Conservation (phyloP, 1,140 invertebrate species). For the Leptinotarsa undecemlineata region DNA sequence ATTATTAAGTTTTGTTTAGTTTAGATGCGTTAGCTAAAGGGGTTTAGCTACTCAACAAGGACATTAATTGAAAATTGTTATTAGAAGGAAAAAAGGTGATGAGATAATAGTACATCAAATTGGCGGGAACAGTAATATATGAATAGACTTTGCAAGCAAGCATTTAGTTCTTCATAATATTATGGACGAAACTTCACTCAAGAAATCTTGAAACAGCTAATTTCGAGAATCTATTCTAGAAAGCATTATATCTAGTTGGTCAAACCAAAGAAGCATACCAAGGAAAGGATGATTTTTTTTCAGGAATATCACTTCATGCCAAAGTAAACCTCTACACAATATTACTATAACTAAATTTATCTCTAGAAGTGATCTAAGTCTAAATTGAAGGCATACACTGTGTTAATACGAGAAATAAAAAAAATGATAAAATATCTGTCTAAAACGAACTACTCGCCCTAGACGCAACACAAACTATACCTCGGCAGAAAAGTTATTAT, state of each 20-base stretch:
- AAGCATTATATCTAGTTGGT: background rate
- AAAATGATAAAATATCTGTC: constrained; percentile 20
- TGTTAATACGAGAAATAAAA: constrained; percentile 29
- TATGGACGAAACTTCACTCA: too few species aligned
- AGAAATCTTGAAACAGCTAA: too few species aligned
- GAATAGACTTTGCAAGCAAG: background rate
- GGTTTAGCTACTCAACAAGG: too few species aligned
- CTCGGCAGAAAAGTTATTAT: constrained; percentile 43
- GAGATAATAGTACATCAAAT: too few species aligned
- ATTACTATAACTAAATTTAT: constrained; percentile 29
- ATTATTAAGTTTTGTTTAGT: too few species aligned
- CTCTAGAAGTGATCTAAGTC: constrained; percentile 20
- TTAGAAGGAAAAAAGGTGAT: too few species aligned
- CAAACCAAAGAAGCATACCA: constrained; percentile 39
- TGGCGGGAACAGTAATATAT: background rate
- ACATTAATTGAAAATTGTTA: too few species aligned
- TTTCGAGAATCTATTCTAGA: background rate
- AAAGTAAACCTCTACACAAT: constrained; percentile 39
- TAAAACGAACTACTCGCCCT: constrained; percentile 39
- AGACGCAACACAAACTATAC: constrained; percentile 51
- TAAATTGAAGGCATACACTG: constrained; percentile 38
- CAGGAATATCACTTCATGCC: constrained; percentile 21
- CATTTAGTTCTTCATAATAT: background rate
- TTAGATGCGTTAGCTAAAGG: too few species aligned
- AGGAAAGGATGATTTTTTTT: constrained; percentile 16